phyloP scores from a whole-genome alignment of 2,113 vertebrate species.

The Ciconia boyciana region DNA sequence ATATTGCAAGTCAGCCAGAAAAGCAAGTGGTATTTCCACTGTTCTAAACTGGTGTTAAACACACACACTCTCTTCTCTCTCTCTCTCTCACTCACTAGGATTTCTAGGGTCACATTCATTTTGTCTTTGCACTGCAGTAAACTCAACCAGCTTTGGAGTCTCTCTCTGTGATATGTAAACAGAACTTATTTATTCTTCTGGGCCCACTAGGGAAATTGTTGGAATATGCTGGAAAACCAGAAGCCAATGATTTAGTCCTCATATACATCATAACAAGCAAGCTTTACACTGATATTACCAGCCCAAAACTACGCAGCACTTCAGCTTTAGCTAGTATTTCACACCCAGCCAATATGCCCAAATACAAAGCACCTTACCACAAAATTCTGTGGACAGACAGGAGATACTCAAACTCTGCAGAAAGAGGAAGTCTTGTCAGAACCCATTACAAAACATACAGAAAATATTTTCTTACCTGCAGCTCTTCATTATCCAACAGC shows the following conservation, averaged over 20 bases:
- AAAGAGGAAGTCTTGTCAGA: not conserved
- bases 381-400: not conserved
- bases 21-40: not conserved
- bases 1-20: not conserved
- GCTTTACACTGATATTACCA: not conserved
- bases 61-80: not conserved
- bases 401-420: not conserved
- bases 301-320: not conserved
- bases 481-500: slow-evolving; percentile 94
- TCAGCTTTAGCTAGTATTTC: not conserved
- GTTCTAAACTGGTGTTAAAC: not conserved
- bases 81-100: not conserved
- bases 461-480: slow-evolving; percentile 81
- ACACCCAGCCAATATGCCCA: not conserved
- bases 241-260: not conserved
- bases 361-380: not conserved
- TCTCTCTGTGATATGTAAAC: not conserved
- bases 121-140: not conserved
- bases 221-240: not conserved
- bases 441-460: not conserved
- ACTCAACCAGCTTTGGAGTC: not conserved
- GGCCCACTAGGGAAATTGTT: not conserved
- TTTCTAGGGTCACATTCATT: not conserved
- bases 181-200: not conserved
- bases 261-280: fast-evolving